Evolutionary conservation across 2,888 invertebrate genomes (phyloP), one percentile per base, ranked within the genome.

Genomic region (Drosophila paramelanica): DNA sequence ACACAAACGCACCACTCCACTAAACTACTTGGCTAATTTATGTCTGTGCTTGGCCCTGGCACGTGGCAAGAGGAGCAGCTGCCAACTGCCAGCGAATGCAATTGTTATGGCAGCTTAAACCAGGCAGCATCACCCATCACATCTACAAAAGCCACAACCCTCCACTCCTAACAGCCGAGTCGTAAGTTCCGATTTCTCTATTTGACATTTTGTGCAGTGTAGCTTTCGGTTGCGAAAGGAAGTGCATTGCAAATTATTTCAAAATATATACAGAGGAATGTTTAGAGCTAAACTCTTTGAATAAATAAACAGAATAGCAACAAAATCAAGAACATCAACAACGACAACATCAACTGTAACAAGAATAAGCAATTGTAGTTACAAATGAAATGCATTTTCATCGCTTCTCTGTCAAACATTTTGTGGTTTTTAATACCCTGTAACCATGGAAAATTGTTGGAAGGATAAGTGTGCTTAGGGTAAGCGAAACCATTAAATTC

Each of bases 61-160:
- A 67, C 61, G 73, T 67, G 67, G 74, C 57, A 43, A 31, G 49
- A 46, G 38, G 17, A 31, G 49, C 73, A 57, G 46, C 77, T 81
- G 82, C 59, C 70, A 87, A 65, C 77, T 87, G 81, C 77, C 78
- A 78, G 60, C 75, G 67, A 69, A 72, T 71, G 69, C 88, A 68
- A 75, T 81, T 84, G 75, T 81, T 75, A 59, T 84, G 81, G 67
- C 81, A 81, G 81, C 77, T 77, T 73, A 75, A 61, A 13, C 56
- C 77, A 67, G 67, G 50, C 14, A 13, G 17, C n/a, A 41, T 17
- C 31, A 43, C 58, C 39, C n/a, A 45, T 31, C 3, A 36, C 33
- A 41, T 27, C 31, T n/a, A 17, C 17, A 17, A 3, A 36, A 36
- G 36, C 36, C 36, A 36, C 11, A 13, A 13, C 14, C 11, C 1